Evolutionary conservation across 2,888 invertebrate genomes (phyloP), one percentile per base, ranked within the genome.

Genomic region (Cylloceria caligata): DNA sequence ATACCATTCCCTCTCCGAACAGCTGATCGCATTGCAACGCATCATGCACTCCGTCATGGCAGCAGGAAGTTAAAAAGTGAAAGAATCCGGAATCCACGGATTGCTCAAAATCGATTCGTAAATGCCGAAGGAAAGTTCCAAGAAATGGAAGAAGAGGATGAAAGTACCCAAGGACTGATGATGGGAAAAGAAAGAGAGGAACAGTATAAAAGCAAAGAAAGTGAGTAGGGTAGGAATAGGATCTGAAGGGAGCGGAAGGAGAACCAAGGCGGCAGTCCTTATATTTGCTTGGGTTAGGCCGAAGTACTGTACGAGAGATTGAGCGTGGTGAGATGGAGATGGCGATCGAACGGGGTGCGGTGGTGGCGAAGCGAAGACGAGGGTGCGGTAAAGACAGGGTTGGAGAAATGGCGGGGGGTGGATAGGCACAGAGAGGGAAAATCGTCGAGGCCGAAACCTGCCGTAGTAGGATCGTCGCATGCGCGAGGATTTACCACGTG

Each of bases 401-500:
- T 45, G 67, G 62, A 45, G 6, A 68, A 57, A 49, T 49, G 7
- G 68, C 69, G 74, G 39, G 65, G 49, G 65, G 42, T 49, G 52
- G 19, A 57, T 47, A 68, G 75, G 16, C 19, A 11, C 62, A 21
- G 75, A 52, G 49, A 69, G 88, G 85, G 85, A 60, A 74, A 74
- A 74, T 65, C 69, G 69, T 57, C 69, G 60, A 74, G 42, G 68
- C 47, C 7, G 67, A 71, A 75, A 71, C 60, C 49, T 21, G 52
- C 21, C 67, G 75, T 67, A 84, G 87, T 84, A 88, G 87, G 87
- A 87, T 86, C 83, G 89, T 90, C 90, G 91, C 91, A 91, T 91
- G 91, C 91, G 91, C 91, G 85, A 87, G 86, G 88, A 89, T 89
- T 89, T 87, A 89, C 89, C 91, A 91, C 91, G 91, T 91, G 91